Conservation (phyloP, 1,140 invertebrate species). For the Drosophila rufa region DNA sequence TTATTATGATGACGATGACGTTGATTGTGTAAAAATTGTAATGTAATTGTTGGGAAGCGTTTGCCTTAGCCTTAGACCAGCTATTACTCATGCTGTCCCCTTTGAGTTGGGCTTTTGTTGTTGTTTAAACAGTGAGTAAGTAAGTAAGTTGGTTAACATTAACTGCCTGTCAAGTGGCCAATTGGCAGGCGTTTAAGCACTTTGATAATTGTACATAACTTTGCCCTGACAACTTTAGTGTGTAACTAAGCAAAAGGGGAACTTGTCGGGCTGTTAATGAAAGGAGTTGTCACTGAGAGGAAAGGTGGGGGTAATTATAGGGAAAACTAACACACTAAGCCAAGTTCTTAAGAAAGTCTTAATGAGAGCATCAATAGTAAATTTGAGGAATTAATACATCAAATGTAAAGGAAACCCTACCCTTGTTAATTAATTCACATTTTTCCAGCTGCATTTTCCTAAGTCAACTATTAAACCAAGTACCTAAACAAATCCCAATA, state of each 20-base stretch:
- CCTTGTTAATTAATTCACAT: no score
- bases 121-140: constrained; percentile 55
- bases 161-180: constrained; percentile 66
- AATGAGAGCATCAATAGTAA: no score
- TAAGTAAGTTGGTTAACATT: constrained; percentile 45
- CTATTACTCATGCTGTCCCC: background rate
- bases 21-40: constrained; percentile 83
- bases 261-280: background rate
- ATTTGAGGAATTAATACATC: background rate
- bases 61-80: constrained; percentile 22
- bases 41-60: constrained; percentile 73
- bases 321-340: background rate
- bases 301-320: background rate
- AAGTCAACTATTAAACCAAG: no score
- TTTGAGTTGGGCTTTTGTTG: background rate
- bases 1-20: constrained; percentile 79
- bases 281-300: background rate
- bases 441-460: background rate
- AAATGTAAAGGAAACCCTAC: background rate
- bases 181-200: constrained; percentile 57
- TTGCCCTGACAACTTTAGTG: constrained; percentile 1
- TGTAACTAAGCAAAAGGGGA: background rate
- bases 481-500: no score
- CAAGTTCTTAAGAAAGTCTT: background rate
- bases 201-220: constrained; percentile 50